Base-by-base conservation (phyloP, 2,888 invertebrate genomes). In the Drosophila antonietae region DNA sequence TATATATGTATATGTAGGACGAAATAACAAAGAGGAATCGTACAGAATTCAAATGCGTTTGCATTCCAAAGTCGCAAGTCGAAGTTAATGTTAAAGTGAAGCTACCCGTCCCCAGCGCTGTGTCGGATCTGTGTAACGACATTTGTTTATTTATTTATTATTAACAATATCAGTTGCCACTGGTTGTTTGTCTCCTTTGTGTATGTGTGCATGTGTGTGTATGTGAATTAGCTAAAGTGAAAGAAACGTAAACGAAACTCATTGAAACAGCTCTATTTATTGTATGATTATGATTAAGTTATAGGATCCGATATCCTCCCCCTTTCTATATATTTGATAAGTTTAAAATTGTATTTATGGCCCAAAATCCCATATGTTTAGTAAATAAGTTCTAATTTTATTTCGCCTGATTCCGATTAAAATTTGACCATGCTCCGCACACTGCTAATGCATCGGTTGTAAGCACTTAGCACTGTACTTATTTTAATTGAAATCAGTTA, bases 381-480 rank as follows among this genome's bases (percentile, higher is more conserved):
- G 35, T 31, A 47, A 35, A 15, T 59, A 39, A 46, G 10, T 23
- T 14, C 18, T 59, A 52, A 23, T 35, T 43, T n/a, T 51, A 15
- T 15, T 33, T 14, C 8, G 55, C 46, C 44, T 20, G 33, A 57
- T 44, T 47, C 46, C 43, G 60, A 49, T 20, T 23, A 35, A 43
- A 18, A 14, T 23, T 58, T 49, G 66, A 35, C 52, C 35, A 6
- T 28, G 52, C 56, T 15, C 31, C 53, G 31, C 43, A 56, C 43
- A 9, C 31, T 23, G 41, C 61, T 58, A 62, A 57, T 49, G 23
- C 47, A 18, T 79, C 80, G 83, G 80, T 88, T 82, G 88, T 82
- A 83, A 85, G 52, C 78, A 83, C 85, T 85, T 61, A 73, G 65
- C 62, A 63, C 60, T 82, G 72, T 74, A 73, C 59, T 77, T 66